Evolutionary conservation across 2,113 vertebrate species (phyloP).

Genomic region (Scatophagus argus): DNA sequence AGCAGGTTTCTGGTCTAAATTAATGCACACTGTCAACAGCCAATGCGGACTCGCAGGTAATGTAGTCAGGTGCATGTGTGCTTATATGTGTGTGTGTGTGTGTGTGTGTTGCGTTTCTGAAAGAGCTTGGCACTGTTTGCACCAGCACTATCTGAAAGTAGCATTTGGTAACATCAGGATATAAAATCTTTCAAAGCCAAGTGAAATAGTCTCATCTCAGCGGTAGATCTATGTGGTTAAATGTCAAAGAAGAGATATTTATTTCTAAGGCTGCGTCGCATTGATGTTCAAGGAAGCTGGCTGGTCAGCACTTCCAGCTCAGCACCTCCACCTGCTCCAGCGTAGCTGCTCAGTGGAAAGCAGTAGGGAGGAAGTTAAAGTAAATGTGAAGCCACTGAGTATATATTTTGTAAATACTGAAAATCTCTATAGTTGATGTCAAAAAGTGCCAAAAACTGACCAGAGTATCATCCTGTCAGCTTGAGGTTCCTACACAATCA

Average conservation of each 20-base stretch:
- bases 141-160: not conserved
- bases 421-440: too few species aligned
- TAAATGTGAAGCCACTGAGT: too few species aligned
- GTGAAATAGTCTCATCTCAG: conserved; percentile 6
- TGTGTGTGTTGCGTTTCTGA: not conserved
- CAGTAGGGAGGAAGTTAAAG: too few species aligned
- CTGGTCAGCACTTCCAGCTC: not conserved
- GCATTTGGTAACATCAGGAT: conserved; percentile 1
- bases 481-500: too few species aligned
- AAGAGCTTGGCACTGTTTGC: not conserved
- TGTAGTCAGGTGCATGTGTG: not conserved
- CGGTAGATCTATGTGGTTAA: not conserved
- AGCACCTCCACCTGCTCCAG: not conserved
- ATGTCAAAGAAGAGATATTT: conserved; percentile 3
- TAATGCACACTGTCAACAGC: not conserved
- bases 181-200: not conserved
- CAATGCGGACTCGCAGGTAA: not conserved
- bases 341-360: not conserved
- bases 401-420: too few species aligned
- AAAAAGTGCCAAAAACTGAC: too few species aligned
- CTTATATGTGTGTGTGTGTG: not conserved
- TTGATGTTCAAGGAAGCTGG: not conserved
- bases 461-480: not conserved
- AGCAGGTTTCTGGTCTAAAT: not conserved
- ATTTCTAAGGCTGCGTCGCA: not conserved